These are phyloP conservation scores for Schizotus pectinicornis DNA, from an alignment of 2,888 invertebrate genomes.

Conservation along the genomic window DNA sequence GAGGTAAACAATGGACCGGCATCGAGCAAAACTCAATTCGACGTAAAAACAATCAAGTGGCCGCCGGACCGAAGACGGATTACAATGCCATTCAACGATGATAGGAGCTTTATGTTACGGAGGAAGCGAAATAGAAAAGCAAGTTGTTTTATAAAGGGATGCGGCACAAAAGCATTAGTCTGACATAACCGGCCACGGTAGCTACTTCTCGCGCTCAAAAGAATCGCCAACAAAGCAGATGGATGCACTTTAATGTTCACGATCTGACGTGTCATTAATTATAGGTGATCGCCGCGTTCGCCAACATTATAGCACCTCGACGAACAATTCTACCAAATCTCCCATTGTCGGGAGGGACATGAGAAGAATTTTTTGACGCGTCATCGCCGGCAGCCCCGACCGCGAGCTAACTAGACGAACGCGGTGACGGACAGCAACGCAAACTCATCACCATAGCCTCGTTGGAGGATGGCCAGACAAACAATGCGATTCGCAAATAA, in stretches of 20 bases:
- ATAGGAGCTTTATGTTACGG: conserved; percentile 45
- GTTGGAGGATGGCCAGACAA: too few relatives aligned
- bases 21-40: too few relatives aligned
- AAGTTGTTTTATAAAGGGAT: conserved; percentile 50
- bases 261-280: conserved; percentile 57
- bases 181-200: conserved; percentile 49
- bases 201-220: conserved; percentile 45
- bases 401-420: too few relatives aligned
- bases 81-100: conserved; percentile 48
- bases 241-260: conserved; percentile 55
- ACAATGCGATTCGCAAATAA: too few relatives aligned
- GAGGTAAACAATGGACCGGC: too few relatives aligned
- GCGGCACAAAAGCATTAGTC: conserved; percentile 51
- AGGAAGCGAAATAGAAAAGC: conserved; percentile 49
- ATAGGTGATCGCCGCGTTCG: conserved; percentile 50
- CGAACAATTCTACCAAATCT: conserved; percentile 51
- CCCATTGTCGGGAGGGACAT: conserved; percentile 42
- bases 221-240: conserved; percentile 54
- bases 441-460: too few relatives aligned
- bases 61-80: conserved; percentile 19
- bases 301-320: conserved; percentile 14
- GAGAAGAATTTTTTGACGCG: conserved; percentile 28
- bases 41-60: too few relatives aligned
- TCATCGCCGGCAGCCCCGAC: conserved; percentile 9
- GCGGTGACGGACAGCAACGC: too few relatives aligned